Conservation (phyloP, 2,888 invertebrate genomes). For the Ectemnius lituratus region DNA sequence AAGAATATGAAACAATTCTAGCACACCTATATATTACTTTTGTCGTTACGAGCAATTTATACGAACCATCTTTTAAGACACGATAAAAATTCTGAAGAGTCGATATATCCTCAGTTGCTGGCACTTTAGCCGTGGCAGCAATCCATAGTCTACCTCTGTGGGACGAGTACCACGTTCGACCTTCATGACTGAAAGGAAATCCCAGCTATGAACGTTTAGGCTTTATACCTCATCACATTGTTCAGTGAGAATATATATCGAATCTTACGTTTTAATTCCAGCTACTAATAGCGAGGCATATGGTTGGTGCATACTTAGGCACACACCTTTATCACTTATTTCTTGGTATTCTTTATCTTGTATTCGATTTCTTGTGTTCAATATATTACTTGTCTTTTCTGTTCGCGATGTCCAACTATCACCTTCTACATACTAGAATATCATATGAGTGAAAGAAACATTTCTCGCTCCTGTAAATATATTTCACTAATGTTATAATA, state of each 20-base stretch:
- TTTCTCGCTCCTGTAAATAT: slow-evolving; percentile 3
- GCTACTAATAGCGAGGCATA: slow-evolving; percentile 94
- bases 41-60: slow-evolving; percentile 9
- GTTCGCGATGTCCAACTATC: slow-evolving; percentile 26
- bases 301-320: slow-evolving; percentile 97
- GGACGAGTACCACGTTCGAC: slow-evolving; percentile 94
- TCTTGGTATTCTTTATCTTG: slow-evolving; percentile 89
- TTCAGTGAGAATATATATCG: neutral
- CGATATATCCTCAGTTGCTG: slow-evolving; percentile 84
- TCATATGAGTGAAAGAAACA: neutral
- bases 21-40: neutral
- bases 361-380: slow-evolving; percentile 75
- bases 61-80: slow-evolving; percentile 82
- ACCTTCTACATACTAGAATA: slow-evolving; percentile 59
- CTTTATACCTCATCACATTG: neutral
- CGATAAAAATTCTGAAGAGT: slow-evolving; percentile 86
- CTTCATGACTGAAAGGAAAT: slow-evolving; percentile 86
- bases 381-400: neutral
- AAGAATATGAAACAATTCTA: slow-evolving; percentile 15
- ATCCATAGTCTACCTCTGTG: slow-evolving; percentile 97
- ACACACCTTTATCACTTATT: slow-evolving; percentile 91
- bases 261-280: slow-evolving; percentile 92
- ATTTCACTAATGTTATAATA: slow-evolving; percentile 1
- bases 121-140: slow-evolving; percentile 89
- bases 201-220: neutral